These are phyloP conservation scores for Carassius auratus DNA, from an alignment of 2,113 vertebrate genomes.

Conservation along the genomic window DNA sequence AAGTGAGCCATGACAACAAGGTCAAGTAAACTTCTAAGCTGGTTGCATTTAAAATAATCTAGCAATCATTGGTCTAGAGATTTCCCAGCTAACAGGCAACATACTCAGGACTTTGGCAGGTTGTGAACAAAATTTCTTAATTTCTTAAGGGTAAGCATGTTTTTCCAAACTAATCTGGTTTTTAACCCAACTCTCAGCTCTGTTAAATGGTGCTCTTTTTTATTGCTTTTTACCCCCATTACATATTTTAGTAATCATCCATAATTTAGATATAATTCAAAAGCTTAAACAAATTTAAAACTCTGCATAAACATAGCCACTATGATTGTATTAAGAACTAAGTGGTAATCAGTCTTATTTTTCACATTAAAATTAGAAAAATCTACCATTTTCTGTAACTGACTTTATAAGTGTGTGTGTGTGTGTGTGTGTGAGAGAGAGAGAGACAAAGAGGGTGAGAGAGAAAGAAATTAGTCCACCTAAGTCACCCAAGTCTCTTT, in stretches of 20 bases:
- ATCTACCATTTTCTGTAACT: too few species aligned
- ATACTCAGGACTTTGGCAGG: not conserved
- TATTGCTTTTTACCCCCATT: not conserved
- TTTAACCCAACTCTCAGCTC: not conserved
- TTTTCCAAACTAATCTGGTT: not conserved
- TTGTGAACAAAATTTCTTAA: not conserved
- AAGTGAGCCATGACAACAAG: not conserved
- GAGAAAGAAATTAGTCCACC: too few species aligned
- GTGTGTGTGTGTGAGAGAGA: too few species aligned
- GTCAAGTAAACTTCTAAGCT: conserved; percentile 5
- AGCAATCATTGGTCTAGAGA: not conserved
- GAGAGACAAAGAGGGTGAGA: too few species aligned
- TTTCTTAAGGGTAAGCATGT: not conserved
- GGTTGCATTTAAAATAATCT: conserved; percentile 20
- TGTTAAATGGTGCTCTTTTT: not conserved
- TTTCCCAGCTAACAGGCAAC: not conserved
- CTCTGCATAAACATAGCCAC: too few species aligned
- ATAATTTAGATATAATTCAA: not conserved
- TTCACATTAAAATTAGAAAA: too few species aligned
- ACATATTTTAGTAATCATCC: not conserved
- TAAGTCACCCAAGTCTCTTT: too few species aligned
- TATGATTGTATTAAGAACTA: too few species aligned
- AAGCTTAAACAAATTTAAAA: not conserved
- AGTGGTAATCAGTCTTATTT: too few species aligned
- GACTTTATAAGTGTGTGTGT: too few species aligned